Evolutionary conservation across 2,113 vertebrate genomes (phyloP).

Genomic region (Uropsilus gracilis): DNA sequence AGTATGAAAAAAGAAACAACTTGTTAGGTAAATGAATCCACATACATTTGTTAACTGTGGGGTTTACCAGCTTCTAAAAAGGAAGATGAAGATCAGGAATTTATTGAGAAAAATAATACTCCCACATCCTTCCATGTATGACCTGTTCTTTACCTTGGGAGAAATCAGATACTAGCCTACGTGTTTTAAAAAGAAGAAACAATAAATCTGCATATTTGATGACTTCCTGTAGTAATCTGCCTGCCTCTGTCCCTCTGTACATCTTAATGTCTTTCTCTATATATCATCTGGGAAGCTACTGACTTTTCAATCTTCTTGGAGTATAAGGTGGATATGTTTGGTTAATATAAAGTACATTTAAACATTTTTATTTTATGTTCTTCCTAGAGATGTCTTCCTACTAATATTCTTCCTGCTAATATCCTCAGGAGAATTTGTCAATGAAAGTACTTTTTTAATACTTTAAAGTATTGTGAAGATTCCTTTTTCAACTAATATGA

Average conservation of each 20-base stretch:
- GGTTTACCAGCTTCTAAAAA: not conserved
- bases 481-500: slow-evolving; percentile 29
- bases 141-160: not conserved
- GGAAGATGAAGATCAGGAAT: not conserved
- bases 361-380: not conserved
- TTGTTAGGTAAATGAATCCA: not conserved
- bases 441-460: slow-evolving; percentile 13
- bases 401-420: no score
- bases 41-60: not conserved
- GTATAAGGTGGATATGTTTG: not conserved
- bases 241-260: not conserved
- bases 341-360: not conserved
- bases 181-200: not conserved
- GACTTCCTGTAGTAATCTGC: not conserved
- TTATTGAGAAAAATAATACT: not conserved
- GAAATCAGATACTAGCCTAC: not conserved
- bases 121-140: not conserved
- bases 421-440: not conserved
- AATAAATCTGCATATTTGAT: not conserved
- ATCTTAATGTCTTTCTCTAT: not conserved
- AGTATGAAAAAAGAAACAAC: not conserved
- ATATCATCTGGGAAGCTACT: no score
- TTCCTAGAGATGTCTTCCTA: slow-evolving; percentile 50
- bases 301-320: slow-evolving; percentile 34
- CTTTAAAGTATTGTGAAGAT: not conserved